Evolutionary conservation across 2,888 invertebrate genomes (phyloP).

Genomic region (Rhopalosiphum nymphaeae): DNA sequence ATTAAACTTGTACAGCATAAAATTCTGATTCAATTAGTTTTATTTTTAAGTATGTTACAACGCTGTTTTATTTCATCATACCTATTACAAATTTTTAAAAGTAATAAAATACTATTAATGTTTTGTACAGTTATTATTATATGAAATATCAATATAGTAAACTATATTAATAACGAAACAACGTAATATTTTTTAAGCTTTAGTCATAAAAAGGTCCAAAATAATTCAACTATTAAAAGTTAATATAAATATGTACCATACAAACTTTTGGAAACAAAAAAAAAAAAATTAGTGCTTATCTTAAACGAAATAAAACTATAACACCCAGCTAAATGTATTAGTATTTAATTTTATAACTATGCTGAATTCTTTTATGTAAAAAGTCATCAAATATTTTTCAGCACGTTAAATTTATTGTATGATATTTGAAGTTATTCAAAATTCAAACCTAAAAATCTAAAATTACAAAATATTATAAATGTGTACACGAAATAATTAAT

Average conservation of each 20-base stretch:
- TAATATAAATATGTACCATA: not conserved
- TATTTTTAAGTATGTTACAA: not conserved
- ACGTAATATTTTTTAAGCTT: not conserved
- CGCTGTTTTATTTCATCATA: not conserved
- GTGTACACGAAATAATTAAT: too few relatives aligned
- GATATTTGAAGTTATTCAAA: not conserved
- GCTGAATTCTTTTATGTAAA: not conserved
- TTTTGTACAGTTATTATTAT: not conserved
- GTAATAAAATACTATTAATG: not conserved
- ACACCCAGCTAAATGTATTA: not conserved
- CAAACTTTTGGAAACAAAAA: not conserved
- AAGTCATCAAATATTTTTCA: not conserved
- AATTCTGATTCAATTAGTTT: not conserved
- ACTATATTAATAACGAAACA: not conserved
- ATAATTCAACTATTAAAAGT: not conserved
- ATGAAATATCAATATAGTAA: not conserved
- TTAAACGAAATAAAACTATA: slow-evolving; percentile 5
- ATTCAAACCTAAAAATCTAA: not conserved
- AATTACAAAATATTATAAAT: too few relatives aligned
- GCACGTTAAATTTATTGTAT: not conserved
- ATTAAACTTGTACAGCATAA: not conserved
- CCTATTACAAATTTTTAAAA: not conserved
- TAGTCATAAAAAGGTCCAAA: not conserved
- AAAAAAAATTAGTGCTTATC: not conserved
- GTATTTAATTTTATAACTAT: not conserved